Percentiles rank a stretch among this genome's conserved stretches.
phyloP scores from a whole-genome alignment of 2,888 invertebrate genomes.

The Thecophora atra region DNA sequence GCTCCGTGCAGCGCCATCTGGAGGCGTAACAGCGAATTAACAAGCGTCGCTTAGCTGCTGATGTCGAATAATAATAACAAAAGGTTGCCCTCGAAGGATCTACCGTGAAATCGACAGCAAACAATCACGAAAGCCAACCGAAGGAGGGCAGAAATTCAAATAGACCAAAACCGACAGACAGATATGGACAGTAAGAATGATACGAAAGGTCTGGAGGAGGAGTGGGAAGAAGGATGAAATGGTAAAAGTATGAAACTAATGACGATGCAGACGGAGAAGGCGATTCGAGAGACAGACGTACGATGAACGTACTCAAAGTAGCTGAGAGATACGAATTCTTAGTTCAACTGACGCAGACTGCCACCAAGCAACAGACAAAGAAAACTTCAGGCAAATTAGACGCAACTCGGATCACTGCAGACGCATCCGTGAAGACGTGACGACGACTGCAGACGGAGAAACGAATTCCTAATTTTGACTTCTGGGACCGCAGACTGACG shows the following conservation, averaged over 20 bases:
- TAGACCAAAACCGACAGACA: neutral
- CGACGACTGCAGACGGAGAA: neutral
- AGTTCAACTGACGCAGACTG: no score
- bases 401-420: conserved; percentile 7
- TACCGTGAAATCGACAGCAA: neutral
- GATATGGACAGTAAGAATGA: no score
- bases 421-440: neutral
- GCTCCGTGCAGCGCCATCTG: conserved; percentile 28
- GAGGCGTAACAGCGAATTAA: conserved; percentile 24
- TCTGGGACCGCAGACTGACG: conserved; percentile 24
- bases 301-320: no score
- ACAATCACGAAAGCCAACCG: neutral
- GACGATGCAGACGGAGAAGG: no score
- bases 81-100: conserved; percentile 26
- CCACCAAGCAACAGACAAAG: neutral
- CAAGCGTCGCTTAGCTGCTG: neutral
- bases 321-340: no score
- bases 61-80: neutral
- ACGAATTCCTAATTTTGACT: conserved; percentile 32
- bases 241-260: neutral
- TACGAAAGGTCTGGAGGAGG: neutral
- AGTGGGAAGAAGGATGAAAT: neutral
- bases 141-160: conserved; percentile 13
- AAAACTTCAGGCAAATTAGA: conserved; percentile 12
- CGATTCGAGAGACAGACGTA: no score